These are phyloP conservation scores for Acromyrmex heyeri DNA, from an alignment of 1,140 invertebrate genomes.

Conservation along the genomic window DNA sequence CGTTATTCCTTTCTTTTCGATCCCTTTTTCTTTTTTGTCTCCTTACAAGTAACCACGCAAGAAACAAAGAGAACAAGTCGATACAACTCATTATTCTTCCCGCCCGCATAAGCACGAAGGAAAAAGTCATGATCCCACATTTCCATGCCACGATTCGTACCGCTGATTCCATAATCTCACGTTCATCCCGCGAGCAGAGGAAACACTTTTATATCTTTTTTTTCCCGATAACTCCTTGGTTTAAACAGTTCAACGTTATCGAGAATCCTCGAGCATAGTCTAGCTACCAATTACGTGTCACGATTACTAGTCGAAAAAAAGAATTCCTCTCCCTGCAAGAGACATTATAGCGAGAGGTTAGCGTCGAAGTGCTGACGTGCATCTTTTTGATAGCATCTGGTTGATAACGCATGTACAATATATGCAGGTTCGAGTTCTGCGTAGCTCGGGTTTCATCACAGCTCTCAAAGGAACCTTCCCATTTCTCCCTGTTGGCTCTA, in stretches of 20 bases:
- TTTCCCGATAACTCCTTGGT: constrained; percentile 10
- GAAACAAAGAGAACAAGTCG: background rate
- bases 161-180: background rate
- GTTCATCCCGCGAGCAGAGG: background rate
- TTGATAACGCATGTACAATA: constrained; percentile 28
- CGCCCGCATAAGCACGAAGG: constrained; percentile 21
- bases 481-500: background rate
- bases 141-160: background rate
- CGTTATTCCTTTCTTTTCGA: background rate
- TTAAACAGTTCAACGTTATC: constrained; percentile 23
- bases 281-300: background rate
- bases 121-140: constrained; percentile 48
- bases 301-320: constrained; percentile 3
- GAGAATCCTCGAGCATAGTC: background rate
- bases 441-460: constrained; percentile 41
- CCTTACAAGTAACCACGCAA: background rate
- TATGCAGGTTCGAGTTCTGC: constrained; percentile 15
- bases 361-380: background rate
- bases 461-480: constrained; percentile 39
- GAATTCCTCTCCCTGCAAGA: background rate
- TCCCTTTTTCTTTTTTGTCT: background rate
- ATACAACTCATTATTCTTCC: constrained; percentile 46
- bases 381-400: constrained; percentile 43
- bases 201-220: background rate
- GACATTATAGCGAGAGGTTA: background rate